Base-by-base conservation (phyloP, 2,888 invertebrate species). In the Nomada hirtipes region DNA sequence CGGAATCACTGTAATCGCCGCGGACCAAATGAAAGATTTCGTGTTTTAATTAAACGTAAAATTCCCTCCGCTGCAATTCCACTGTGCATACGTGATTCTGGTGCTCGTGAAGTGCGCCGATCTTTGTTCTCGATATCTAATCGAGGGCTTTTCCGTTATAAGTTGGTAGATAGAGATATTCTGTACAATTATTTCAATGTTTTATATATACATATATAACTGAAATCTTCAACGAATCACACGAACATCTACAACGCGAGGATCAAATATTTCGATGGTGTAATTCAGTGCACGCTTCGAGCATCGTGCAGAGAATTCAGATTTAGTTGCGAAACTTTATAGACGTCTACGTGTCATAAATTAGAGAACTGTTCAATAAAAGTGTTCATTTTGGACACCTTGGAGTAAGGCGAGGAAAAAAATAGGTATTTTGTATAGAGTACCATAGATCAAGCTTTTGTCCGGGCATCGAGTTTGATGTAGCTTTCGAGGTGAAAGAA, bases 11-110 rank as follows among this genome's bases (percentile, higher is more conserved):
- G 63, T 81, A 70, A 76, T 81, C 61, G 81, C 20, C 20, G 52
- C 50, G 1, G 60, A 2, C 18, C 50, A 61, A 73, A 83, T 70
- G 64, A 83, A 81, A 76, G 76, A 82, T 82, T 75, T 70, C 59
- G 68, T 36, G 52, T 68, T 76, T 76, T 70, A 76, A 80, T 80
- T 74, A 64, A 72, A 67, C 68, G 52, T 36, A 18, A 68, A 72
- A 72, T 72, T 60, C 44, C 50, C 10, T 50, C n/a, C 57, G 29
- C 26, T n/a, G 52, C 50, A 50, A 18, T 65, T n/a, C 2, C 53
- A 76, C 15, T 15, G 23, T 26, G 20, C 47, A 23, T 36, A 23
- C 26, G 47, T n/a, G 26, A 65, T 26, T 44, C 13, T 10, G 7
- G 3, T 7, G 7, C 23, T 2, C 13, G 2, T 10, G 20, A 3